Conservation (phyloP, 1,140 invertebrate species). For the Bombus vancouverensis region DNA sequence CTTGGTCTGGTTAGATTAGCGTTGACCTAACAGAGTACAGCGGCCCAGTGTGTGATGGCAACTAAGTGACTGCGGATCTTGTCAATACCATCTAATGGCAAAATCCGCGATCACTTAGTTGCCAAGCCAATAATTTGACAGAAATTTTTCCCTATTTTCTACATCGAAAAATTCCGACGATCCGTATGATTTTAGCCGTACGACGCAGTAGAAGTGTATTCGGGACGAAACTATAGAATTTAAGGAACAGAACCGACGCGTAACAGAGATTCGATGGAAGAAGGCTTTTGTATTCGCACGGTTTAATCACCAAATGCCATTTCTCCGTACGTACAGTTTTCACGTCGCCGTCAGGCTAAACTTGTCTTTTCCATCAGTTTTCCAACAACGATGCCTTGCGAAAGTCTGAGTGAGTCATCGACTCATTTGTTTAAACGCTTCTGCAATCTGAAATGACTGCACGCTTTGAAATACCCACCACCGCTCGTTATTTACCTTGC, state of each 20-base stretch:
- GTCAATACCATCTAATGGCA: no score
- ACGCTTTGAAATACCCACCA: neutral
- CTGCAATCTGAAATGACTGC: conserved; percentile 3
- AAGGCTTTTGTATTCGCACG: neutral
- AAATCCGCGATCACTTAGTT: no score
- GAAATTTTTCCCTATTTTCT: no score
- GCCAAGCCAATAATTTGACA: neutral
- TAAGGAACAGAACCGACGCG: neutral
- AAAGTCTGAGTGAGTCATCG: conserved; percentile 40
- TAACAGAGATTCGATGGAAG: neutral
- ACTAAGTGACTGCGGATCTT: no score
- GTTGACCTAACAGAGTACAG: no score
- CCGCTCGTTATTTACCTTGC: neutral
- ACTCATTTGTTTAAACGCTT: conserved; percentile 27
- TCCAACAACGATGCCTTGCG: conserved; percentile 7
- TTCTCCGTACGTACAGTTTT: neutral
- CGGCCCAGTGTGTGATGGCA: no score
- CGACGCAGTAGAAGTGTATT: neutral
- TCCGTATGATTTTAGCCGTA: neutral
- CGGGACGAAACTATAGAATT: neutral
- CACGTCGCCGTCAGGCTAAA: neutral
- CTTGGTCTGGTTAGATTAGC: no score
- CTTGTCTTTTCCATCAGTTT: conserved; percentile 34
- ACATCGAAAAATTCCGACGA: neutral
- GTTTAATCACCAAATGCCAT: conserved; percentile 3